Conservation (phyloP, 2,888 invertebrate genomes). For the Microctonus brassicae region DNA sequence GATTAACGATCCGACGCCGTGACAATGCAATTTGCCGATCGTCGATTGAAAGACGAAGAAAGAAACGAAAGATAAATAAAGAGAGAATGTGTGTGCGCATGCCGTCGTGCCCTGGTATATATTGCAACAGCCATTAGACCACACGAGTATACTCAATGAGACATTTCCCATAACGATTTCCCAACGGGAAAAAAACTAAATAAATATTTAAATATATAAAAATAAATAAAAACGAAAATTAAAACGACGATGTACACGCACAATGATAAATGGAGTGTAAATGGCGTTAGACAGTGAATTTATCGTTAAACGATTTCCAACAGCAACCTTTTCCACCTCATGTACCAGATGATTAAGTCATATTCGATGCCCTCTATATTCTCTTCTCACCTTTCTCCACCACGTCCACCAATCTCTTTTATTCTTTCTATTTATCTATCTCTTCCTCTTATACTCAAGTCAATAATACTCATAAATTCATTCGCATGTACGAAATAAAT, state of each 20-base stretch:
- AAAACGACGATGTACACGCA: not conserved
- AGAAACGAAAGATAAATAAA: not conserved
- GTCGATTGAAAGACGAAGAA: constrained; percentile 28
- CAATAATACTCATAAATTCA: not conserved
- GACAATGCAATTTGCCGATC: constrained; percentile 55
- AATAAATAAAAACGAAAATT: not conserved
- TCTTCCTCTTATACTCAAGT: constrained; percentile 21
- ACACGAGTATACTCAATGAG: not conserved
- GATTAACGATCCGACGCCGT: constrained; percentile 55
- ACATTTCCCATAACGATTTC: too few relatives aligned
- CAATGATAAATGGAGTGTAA: constrained; percentile 15
- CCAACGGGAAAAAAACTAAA: too few relatives aligned
- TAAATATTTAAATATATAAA: too few relatives aligned
- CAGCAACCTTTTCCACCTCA: not conserved
- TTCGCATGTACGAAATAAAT: constrained; percentile 9
- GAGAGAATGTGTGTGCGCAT: not conserved
- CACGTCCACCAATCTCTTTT: not conserved
- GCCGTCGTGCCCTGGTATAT: not conserved
- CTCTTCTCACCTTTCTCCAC: constrained; percentile 4
- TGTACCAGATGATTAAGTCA: constrained; percentile 26
- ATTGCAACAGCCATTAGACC: not conserved
- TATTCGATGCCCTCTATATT: constrained; percentile 17
- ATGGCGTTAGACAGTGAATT: constrained; percentile 20
- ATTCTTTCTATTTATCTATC: too few relatives aligned
- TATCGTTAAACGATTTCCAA: constrained; percentile 19